Conservation (phyloP, 23 tunicate species). For the Botrylloides violaceus region DNA sequence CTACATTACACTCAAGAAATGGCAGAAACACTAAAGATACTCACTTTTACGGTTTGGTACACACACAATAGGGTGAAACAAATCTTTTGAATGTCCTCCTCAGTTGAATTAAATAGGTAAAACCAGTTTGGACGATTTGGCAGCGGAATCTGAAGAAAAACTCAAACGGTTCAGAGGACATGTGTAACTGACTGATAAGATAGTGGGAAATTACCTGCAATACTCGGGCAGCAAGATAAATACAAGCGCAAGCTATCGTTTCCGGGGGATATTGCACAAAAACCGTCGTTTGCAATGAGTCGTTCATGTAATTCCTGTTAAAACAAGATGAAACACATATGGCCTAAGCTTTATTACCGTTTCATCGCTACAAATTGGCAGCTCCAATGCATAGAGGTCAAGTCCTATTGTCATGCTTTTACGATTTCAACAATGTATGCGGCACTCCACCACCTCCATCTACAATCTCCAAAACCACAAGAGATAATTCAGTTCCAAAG, state of each 20-base stretch:
- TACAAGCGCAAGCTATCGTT: slow-evolving; percentile 96
- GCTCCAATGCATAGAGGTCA: neutral
- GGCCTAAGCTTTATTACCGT: neutral
- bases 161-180: neutral
- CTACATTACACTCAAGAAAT: neutral
- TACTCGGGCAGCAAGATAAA: slow-evolving; percentile 86
- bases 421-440: neutral
- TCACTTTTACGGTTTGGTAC: slow-evolving; percentile 49
- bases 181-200: neutral
- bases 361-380: neutral
- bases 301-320: slow-evolving; percentile 96
- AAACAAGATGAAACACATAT: slow-evolving; percentile 9
- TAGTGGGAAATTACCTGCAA: slow-evolving; percentile 28
- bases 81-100: slow-evolving; percentile 84
- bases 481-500: too few relatives aligned
- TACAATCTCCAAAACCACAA: too few relatives aligned
- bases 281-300: slow-evolving; percentile 78
- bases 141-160: slow-evolving; percentile 28
- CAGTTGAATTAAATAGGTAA: slow-evolving; percentile 65
- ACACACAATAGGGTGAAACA: slow-evolving; percentile 34
- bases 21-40: neutral
- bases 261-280: slow-evolving; percentile 85
- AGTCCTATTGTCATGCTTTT: neutral
- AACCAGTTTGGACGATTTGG: slow-evolving; percentile 87
- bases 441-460: too few relatives aligned